A percentile compares a stretch with the other conserved stretches of the same genome.
These are phyloP conservation scores for Bursaphelenchus mucronatus DNA, from an alignment of 1,140 invertebrate genomes.

Conservation along the genomic window DNA sequence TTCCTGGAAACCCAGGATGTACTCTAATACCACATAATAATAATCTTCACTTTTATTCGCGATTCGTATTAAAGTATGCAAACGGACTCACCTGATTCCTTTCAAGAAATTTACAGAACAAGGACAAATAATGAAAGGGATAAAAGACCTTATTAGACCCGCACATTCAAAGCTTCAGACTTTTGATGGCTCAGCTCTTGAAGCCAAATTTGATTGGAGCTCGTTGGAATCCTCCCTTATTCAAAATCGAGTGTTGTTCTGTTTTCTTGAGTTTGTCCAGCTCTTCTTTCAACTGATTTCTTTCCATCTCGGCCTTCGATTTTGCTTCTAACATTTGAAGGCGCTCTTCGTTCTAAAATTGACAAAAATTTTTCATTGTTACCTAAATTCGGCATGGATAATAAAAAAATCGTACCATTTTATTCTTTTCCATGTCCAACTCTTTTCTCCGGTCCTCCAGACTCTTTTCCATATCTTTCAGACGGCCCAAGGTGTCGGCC, in stretches of 20 bases:
- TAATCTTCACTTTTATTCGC: too few species aligned
- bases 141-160: too few species aligned
- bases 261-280: slow-evolving; percentile 17
- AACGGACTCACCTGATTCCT: too few species aligned
- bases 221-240: slow-evolving; percentile 21
- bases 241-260: slow-evolving; percentile 11
- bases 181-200: too few species aligned
- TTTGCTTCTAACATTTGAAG: slow-evolving; percentile 4
- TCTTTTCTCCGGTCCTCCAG: background rate
- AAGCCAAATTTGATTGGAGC: slow-evolving; percentile 1
- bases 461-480: slow-evolving; percentile 5
- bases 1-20: too few species aligned
- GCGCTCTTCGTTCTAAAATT: slow-evolving; percentile 19
- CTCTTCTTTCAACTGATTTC: slow-evolving; percentile 3
- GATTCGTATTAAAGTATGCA: too few species aligned
- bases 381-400: background rate
- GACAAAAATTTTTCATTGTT: background rate
- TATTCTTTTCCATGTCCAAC: slow-evolving; percentile 5
- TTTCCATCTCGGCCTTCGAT: slow-evolving; percentile 15
- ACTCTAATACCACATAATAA: too few species aligned
- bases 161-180: too few species aligned
- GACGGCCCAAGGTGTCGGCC: slow-evolving; percentile 2
- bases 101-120: too few species aligned
- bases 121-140: too few species aligned
- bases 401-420: slow-evolving; percentile 11